Conservation (phyloP, 2,888 invertebrate species). For the Lochmaea capreae region DNA sequence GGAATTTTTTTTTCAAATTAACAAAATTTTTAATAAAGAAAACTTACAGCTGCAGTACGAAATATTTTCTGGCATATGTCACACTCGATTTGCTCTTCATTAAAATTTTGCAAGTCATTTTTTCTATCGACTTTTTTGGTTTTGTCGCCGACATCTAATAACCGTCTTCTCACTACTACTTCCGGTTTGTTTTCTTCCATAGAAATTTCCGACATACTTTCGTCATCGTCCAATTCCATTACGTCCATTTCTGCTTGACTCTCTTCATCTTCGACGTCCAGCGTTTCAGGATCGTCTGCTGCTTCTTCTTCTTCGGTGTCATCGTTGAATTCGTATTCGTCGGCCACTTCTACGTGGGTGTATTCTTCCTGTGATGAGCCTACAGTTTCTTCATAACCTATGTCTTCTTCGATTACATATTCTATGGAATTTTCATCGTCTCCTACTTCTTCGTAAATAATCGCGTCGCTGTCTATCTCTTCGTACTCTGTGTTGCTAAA, state of each 20-base stretch:
- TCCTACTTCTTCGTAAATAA: conserved; percentile 44
- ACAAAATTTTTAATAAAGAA: background rate
- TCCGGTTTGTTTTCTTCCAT: background rate
- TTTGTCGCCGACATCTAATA: background rate
- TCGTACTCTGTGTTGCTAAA: conserved; percentile 46
- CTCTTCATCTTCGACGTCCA: conserved; percentile 9
- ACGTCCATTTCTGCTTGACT: too few species aligned
- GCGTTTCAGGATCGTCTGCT: background rate
- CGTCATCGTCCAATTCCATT: background rate
- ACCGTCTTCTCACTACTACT: background rate
- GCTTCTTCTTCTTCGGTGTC: conserved; percentile 17
- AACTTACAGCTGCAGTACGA: conserved; percentile 17
- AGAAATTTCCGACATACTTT: background rate
- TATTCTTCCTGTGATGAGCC: conserved; percentile 4
- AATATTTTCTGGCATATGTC: conserved; percentile 20
- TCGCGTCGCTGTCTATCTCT: conserved; percentile 43
- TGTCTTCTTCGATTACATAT: conserved; percentile 49
- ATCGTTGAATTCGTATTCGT: conserved; percentile 32
- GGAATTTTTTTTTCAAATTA: too few species aligned
- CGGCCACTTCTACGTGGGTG: conserved; percentile 21
- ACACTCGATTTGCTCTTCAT: background rate
- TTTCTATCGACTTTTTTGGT: background rate
- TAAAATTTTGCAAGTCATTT: background rate
- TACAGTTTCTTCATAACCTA: conserved; percentile 24
- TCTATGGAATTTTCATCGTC: conserved; percentile 47